phyloP scores from a whole-genome alignment of 2,113 vertebrate genomes.

The Prietella phreatophila region DNA sequence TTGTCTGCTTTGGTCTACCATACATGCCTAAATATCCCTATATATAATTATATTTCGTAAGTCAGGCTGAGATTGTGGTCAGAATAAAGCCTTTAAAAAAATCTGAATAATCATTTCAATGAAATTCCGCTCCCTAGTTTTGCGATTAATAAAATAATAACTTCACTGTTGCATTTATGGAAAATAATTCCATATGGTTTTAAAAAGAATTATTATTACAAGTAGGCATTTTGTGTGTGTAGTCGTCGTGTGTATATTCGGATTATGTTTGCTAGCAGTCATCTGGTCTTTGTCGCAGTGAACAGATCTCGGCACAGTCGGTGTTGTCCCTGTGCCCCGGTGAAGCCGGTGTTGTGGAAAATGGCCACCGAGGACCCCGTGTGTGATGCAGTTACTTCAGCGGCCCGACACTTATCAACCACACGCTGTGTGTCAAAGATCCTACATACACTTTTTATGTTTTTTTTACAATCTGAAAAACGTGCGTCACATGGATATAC shows the following conservation, averaged over 20 bases:
- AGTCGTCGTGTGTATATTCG: slow-evolving; percentile 3
- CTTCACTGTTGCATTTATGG: not conserved
- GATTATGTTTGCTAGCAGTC: slow-evolving; percentile 23
- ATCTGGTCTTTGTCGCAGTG: slow-evolving; percentile 14
- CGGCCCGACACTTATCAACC: slow-evolving; percentile 21
- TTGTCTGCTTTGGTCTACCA: not conserved
- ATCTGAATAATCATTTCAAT: not conserved
- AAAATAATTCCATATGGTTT: not conserved
- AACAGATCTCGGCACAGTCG: slow-evolving; percentile 42
- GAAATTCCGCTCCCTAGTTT: not conserved
- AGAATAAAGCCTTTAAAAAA: not conserved
- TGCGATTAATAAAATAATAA: not conserved
- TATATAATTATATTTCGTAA: not conserved
- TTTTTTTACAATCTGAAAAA: not conserved
- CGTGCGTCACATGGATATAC: not conserved
- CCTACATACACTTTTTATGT: not conserved
- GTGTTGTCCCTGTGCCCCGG: slow-evolving; percentile 18
- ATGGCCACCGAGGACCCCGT: slow-evolving; percentile 15
- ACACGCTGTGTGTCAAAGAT: slow-evolving; percentile 34
- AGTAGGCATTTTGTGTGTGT: not conserved
- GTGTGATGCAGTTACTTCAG: slow-evolving; percentile 38
- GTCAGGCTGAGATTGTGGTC: not conserved
- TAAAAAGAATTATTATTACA: not conserved
- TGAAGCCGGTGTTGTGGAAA: slow-evolving; percentile 44
- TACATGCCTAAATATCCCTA: not conserved